Evolutionary conservation across 2,888 invertebrate genomes (phyloP), one percentile per base, ranked within the genome.

Genomic region (Noctua janthe): DNA sequence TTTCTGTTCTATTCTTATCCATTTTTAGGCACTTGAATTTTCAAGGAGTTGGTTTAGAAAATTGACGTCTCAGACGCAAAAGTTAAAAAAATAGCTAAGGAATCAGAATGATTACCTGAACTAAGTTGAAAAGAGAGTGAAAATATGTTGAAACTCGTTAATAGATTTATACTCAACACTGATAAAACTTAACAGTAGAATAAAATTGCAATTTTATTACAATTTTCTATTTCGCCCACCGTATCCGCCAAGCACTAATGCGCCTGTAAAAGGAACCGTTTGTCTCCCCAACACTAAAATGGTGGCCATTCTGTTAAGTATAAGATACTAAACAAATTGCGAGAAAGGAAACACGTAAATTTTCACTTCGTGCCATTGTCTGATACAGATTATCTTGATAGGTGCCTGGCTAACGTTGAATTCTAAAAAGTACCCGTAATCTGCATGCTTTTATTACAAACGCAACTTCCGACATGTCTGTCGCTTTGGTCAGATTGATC

Each of bases 371-470:
- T 81, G 86, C 59, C 47, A 74, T 74, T 71, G 66, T 85, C 35
- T 76, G 54, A 71, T 86, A 76, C n/a, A 71, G 76, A 86, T 76
- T 71, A 76, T 76, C 86, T 86, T 47, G 85, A 39, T 83, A 62
- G n/a, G 56, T 49, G 29, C 15, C n/a, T 23, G 64, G 47, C n/a
- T 43, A 39, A 47, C 15, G 59, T 76, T 73, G n/a, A 74, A 71
- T 84, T 82, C 66, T 86, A 76, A 82, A 76, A 74, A 82, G 78
- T 78, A 62, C 7, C 20, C 39, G 47, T 39, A 71, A 74, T 76
- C 86, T 74, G 66, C 62, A 20, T 47, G 39, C 15, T 47, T 66
- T 75, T 76, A 64, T 15, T 71, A 71, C 39, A n/a, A 59, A 66
- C 23, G 11, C 29, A n/a, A 79, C 54, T 80, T 64, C 49, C 64